Base-by-base conservation (phyloP, 1,140 invertebrate species). In the Pseudachorutes palmiensis region DNA sequence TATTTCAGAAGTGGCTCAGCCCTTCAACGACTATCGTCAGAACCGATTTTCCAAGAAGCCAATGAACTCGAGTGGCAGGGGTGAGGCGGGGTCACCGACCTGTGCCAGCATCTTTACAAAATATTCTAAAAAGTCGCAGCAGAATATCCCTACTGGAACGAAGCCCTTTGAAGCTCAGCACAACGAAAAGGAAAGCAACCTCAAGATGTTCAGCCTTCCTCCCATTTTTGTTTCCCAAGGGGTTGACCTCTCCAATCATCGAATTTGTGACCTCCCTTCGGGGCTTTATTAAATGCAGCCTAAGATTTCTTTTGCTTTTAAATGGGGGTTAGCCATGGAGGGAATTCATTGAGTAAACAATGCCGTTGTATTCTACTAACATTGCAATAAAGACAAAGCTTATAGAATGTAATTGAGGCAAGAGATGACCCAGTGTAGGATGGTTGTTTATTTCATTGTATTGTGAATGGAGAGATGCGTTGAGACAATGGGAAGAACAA, bases 191-290 rank as follows among this genome's bases (percentile, higher is more conserved):
- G 67, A 71, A 31, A 64, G 67, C 60, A 69, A 66, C 49, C 60
- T 72, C 58, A 72, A 69, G 68, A 70, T 72, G 68, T 72, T 72
- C 64, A 70, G 68, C 12, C 55, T 72, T 9, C 71, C 71, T 0
- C 71, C 71, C 1, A 68, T 72, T 30, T 30, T 72, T 14, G 69
- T 72, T 65, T 57, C 65, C 1, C 58, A 69, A 2, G 48, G 36
- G 19, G 28, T 63, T 16, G 62, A 68, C 24, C 24, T 49, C 24
- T 26, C 36, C 3, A 72, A 65, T 61, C 68, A 70, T 55, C 57
- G 71, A 45, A 67, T 72, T 68, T 70, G 36, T 60, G 71, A 72
- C 55, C 60, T 72, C 2, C 71, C 68, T 5, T 72, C 71, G 5
- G 71, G 71, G 9, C 48, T 72, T 2, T 72, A 72, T 31, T 72